phyloP scores from a whole-genome alignment of 2,888 invertebrate genomes.

The Panzeria rudis region DNA sequence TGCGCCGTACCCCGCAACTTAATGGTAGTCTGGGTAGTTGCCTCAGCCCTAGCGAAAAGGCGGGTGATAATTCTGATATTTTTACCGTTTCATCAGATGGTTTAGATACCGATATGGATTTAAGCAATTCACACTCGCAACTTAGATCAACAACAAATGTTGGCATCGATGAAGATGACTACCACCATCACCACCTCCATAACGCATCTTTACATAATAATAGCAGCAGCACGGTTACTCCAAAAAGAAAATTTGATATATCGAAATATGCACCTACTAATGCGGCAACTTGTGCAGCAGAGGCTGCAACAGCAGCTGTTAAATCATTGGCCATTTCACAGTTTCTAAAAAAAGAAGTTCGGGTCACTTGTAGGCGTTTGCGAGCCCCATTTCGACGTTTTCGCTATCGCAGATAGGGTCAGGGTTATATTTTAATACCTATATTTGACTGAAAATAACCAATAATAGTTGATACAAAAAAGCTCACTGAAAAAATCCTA shows the following conservation, averaged over 20 bases:
- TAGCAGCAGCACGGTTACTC: conserved; percentile 73
- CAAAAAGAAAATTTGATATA: conserved; percentile 80
- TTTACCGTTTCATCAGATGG: conserved; percentile 83
- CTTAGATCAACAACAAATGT: conserved; percentile 64
- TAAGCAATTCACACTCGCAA: conserved; percentile 80
- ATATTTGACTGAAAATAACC: conserved; percentile 71
- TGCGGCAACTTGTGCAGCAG: conserved; percentile 75
- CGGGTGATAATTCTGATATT: conserved; percentile 82
- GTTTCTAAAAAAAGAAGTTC: conserved; percentile 82
- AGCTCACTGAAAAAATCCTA: conserved; percentile 40
- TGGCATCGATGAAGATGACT: conserved; percentile 73
- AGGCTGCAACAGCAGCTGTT: conserved; percentile 80
- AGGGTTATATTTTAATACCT: conserved; percentile 72
- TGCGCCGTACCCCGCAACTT: conserved; percentile 76
- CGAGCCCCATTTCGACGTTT: conserved; percentile 82
- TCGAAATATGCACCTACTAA: conserved; percentile 79
- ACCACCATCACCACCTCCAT: conserved; percentile 66
- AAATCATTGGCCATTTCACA: conserved; percentile 81
- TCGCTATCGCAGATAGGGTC: conserved; percentile 81
- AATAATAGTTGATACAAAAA: conserved; percentile 32
- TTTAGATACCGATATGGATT: conserved; percentile 82
- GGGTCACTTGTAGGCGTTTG: conserved; percentile 81
- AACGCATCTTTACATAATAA: conserved; percentile 71
- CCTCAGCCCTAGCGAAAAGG: conserved; percentile 82
- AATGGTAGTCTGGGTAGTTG: conserved; percentile 82